Evolutionary conservation across 2,797 vertebrate genomes (phyloP).

Genomic region (Arvicola amphibius): DNA sequence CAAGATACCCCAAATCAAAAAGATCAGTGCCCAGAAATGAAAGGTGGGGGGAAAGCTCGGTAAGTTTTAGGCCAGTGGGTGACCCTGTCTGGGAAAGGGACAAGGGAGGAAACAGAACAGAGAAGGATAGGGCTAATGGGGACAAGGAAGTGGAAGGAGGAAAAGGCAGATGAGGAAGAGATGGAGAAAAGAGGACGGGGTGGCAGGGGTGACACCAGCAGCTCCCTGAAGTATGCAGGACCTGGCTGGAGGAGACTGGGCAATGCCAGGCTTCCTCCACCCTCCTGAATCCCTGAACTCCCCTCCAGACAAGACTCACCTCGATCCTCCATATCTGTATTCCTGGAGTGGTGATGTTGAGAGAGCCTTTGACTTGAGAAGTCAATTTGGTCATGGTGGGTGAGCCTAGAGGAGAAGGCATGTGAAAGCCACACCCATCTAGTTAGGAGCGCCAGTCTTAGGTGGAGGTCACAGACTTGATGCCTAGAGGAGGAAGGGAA

Average conservation of each 20-base stretch:
- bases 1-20: neutral
- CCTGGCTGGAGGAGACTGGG: neutral
- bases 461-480: neutral
- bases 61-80: too few relatives aligned
- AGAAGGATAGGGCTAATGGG: neutral
- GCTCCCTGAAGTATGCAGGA: neutral
- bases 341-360: constrained; percentile 91
- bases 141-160: too few relatives aligned
- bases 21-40: neutral
- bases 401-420: constrained; percentile 12
- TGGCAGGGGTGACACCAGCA: too few relatives aligned
- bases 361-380: constrained; percentile 86
- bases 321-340: constrained; percentile 95
- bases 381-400: constrained; percentile 89
- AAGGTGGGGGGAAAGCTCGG: neutral
- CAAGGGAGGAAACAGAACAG: neutral
- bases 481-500: too few relatives aligned
- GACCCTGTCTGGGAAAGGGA: neutral
- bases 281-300: neutral
- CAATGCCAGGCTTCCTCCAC: neutral
- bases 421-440: neutral
- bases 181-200: neutral
- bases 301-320: constrained; percentile 81
- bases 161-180: neutral
- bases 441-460: neutral